Conservation (phyloP, 1,140 invertebrate genomes). For the Drosophila tani region DNA sequence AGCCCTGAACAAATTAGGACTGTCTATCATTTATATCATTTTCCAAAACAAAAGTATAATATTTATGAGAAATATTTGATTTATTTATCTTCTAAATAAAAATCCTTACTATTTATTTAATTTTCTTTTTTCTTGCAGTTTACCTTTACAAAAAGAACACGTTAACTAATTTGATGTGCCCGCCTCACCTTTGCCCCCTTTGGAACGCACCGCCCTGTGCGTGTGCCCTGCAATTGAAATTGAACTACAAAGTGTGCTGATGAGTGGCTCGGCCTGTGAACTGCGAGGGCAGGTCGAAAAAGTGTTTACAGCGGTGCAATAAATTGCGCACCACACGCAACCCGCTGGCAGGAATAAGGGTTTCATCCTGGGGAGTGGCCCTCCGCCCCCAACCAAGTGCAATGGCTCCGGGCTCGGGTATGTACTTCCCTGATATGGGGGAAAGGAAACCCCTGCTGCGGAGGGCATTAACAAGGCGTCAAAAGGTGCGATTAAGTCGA, state of each 20-base stretch:
- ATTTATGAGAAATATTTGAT: too few relatives aligned
- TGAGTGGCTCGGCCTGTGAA: constrained; percentile 26
- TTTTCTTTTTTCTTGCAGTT: constrained; percentile 4
- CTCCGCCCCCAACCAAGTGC: constrained; percentile 2
- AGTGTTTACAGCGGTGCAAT: constrained; percentile 79
- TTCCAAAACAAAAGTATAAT: too few relatives aligned
- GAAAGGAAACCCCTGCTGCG: neutral
- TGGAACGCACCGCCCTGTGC: constrained; percentile 33
- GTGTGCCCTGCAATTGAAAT: constrained; percentile 76
- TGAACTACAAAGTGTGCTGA: constrained; percentile 73
- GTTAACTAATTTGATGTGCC: constrained; percentile 73
- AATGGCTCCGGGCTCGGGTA: neutral
- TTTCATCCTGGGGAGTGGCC: constrained; percentile 20
- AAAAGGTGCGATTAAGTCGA: constrained; percentile 67
- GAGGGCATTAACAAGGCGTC: constrained; percentile 63
- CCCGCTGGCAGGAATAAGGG: constrained; percentile 1
- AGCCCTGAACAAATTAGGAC: too few relatives aligned
- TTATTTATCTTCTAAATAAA: too few relatives aligned
- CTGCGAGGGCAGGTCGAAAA: constrained; percentile 47
- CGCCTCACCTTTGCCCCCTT: constrained; percentile 23
- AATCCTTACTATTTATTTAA: neutral
- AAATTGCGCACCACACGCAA: constrained; percentile 72
- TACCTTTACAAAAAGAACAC: constrained; percentile 43
- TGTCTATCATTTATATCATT: too few relatives aligned
- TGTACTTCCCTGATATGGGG: neutral